These are phyloP conservation scores for Machimus atricapillus DNA, from an alignment of 2,888 invertebrate genomes.

Conservation along the genomic window DNA sequence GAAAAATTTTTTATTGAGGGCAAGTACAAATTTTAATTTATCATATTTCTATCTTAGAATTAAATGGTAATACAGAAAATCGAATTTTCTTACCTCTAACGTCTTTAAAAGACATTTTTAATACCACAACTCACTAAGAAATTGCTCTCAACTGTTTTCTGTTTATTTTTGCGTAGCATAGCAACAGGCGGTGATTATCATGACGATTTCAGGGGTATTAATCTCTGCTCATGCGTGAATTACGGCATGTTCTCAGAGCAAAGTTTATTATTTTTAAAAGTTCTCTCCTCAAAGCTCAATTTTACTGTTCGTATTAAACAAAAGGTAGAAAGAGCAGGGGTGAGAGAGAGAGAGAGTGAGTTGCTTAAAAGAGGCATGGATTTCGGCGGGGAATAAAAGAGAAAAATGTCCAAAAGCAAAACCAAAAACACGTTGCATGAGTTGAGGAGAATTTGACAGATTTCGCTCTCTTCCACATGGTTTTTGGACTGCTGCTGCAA, in stretches of 20 bases:
- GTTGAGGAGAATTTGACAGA: not conserved
- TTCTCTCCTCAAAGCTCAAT: not conserved
- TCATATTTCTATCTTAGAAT: not conserved
- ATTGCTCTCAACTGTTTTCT: not conserved
- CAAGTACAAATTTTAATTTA: not conserved
- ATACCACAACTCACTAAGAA: not conserved
- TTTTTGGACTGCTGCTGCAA: not conserved
- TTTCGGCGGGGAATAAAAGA: not conserved
- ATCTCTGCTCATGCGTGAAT: not conserved
- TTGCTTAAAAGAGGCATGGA: not conserved
- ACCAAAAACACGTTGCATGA: not conserved
- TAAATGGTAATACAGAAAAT: not conserved
- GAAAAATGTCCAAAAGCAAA: not conserved
- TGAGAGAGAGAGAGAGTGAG: not conserved
- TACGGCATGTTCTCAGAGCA: not conserved
- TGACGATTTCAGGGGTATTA: not conserved
- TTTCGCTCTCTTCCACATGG: not conserved
- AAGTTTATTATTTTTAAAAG: not conserved
- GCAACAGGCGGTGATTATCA: slow-evolving; percentile 20
- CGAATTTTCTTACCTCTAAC: slow-evolving; percentile 55
- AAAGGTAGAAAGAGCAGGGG: not conserved
- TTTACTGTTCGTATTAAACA: not conserved
- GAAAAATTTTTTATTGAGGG: not conserved
- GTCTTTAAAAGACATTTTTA: slow-evolving; percentile 60
- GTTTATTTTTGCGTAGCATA: slow-evolving; percentile 14